Conservation (phyloP, 1,140 invertebrate genomes). For the Apis dorsata region DNA sequence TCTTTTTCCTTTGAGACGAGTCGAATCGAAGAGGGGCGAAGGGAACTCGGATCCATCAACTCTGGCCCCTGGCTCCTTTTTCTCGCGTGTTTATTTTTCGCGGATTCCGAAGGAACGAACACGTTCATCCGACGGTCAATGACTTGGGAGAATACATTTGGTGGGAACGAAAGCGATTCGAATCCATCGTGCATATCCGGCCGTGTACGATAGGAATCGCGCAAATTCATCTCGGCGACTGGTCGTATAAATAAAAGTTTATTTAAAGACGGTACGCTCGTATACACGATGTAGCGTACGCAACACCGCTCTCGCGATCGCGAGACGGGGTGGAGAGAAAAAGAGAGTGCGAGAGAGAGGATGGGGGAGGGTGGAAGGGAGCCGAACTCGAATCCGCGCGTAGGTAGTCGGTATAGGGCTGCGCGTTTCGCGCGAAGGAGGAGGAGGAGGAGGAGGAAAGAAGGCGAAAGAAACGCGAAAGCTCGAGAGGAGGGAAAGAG, state of each 20-base stretch:
- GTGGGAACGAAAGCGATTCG: conserved; percentile 64
- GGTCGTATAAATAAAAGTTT: conserved; percentile 79
- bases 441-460: neutral
- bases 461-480: neutral
- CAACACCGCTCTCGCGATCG: neutral
- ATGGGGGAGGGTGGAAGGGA: conserved; percentile 7
- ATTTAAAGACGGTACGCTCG: conserved; percentile 76
- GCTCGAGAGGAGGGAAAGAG: neutral
- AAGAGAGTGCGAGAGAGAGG: neutral
- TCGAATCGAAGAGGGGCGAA: neutral
- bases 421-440: neutral
- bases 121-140: conserved; percentile 58
- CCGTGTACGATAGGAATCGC: conserved; percentile 68
- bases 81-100: conserved; percentile 7
- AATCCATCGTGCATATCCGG: conserved; percentile 68
- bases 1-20: neutral
- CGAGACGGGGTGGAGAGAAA: neutral
- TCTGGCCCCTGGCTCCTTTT: neutral
- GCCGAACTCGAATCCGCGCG: conserved; percentile 12
- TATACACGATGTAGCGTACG: conserved; percentile 40
- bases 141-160: conserved; percentile 63
- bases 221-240: conserved; percentile 72
- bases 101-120: neutral
- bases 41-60: too few species aligned
- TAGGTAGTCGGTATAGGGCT: conserved; percentile 26